These are phyloP conservation scores for Dasyprocta punctata DNA, from an alignment of 2,113 vertebrate genomes.

Conservation along the genomic window DNA sequence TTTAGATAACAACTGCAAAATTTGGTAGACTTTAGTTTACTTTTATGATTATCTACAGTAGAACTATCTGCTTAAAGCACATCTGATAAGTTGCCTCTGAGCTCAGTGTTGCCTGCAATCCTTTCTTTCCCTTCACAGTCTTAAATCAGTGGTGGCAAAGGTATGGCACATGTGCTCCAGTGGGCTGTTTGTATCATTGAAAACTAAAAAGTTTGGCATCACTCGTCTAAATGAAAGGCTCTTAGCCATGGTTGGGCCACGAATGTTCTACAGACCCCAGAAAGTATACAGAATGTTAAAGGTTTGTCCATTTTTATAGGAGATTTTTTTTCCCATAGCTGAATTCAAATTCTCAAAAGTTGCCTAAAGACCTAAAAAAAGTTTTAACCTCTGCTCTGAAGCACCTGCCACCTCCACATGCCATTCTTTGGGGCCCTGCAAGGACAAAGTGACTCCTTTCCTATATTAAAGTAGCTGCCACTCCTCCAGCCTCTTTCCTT, in stretches of 20 bases:
- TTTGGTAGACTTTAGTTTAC: not conserved
- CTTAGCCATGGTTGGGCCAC: not conserved
- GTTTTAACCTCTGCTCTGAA: not conserved
- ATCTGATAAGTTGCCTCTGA: not conserved
- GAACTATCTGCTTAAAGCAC: not conserved
- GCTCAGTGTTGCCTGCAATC: not conserved
- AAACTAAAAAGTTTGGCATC: not conserved
- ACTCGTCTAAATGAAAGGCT: not conserved
- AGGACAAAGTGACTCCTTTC: not conserved
- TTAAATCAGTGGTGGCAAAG: not conserved
- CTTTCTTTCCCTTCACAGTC: not conserved
- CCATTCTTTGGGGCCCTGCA: not conserved
- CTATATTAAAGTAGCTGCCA: not conserved
- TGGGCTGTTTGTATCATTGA: not conserved
- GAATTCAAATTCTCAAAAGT: slow-evolving; percentile 39
- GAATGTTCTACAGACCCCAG: not conserved
- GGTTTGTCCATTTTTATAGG: not conserved
- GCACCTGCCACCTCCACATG: not conserved
- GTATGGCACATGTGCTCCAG: not conserved
- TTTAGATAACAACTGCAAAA: not conserved
- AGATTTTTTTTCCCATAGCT: not conserved
- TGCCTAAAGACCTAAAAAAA: not conserved
- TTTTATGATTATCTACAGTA: not conserved
- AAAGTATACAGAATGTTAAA: not conserved
- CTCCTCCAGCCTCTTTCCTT: not conserved